Evolutionary conservation across 1,140 invertebrate species (phyloP).

Genomic region (Pentalonia nigronervosa): DNA sequence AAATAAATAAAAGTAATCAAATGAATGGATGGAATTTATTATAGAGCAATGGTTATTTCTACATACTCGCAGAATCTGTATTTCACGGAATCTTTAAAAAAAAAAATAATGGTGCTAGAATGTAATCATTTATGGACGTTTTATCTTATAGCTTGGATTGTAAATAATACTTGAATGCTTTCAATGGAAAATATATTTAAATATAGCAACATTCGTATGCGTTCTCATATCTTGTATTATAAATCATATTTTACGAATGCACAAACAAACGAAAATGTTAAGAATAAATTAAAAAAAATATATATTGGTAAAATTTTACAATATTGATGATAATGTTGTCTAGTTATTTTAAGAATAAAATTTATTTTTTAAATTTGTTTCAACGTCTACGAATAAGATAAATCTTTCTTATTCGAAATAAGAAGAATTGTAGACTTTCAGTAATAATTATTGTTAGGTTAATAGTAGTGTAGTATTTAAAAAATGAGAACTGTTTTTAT

Average conservation of each 20-base stretch:
- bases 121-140: not conserved
- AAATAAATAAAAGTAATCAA: not conserved
- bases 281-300: not conserved
- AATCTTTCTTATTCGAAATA: too few species aligned
- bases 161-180: not conserved
- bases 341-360: too few species aligned
- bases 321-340: not conserved
- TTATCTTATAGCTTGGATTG: not conserved
- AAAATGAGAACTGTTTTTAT: not conserved
- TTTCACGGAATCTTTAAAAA: not conserved
- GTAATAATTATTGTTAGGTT: not conserved
- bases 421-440: not conserved
- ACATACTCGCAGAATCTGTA: not conserved
- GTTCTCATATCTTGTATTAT: not conserved
- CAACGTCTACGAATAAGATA: not conserved
- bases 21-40: not conserved
- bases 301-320: not conserved
- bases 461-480: not conserved
- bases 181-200: slow-evolving; percentile 3
- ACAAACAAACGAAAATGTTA: not conserved
- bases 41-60: not conserved
- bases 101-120: not conserved
- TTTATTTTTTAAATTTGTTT: not conserved
- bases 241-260: not conserved
- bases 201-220: not conserved